phyloP scores from a whole-genome alignment of 2,797 vertebrate genomes.

The Neomorphus geoffroyi region DNA sequence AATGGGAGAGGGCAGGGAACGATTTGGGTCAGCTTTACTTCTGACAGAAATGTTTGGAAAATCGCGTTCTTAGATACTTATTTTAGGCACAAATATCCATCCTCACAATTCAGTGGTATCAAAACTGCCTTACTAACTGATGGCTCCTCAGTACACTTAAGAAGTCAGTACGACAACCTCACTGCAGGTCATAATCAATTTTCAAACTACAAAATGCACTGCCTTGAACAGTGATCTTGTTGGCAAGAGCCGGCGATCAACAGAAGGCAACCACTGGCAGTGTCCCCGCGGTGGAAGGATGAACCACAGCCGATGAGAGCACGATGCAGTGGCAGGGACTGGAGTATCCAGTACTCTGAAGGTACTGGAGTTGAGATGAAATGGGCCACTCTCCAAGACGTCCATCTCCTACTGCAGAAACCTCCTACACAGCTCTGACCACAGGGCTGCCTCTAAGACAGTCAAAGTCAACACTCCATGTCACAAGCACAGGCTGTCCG shows the following conservation, averaged over 20 bases:
- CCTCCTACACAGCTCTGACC: neutral
- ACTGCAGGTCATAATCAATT: neutral
- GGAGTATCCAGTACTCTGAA: no score
- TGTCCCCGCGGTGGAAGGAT: neutral
- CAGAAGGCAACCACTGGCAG: neutral
- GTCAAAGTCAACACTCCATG: neutral
- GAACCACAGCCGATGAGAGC: neutral
- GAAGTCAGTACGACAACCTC: neutral
- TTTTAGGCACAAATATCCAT: neutral
- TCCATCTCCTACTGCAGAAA: neutral
- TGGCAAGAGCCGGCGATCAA: neutral
- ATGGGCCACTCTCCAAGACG: neutral
- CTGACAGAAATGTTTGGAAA: neutral
- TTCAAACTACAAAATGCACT: neutral
- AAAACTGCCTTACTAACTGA: neutral
- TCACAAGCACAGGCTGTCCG: neutral
- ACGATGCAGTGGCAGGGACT: neutral
- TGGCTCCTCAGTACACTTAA: neutral
- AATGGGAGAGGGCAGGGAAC: neutral
- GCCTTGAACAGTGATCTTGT: neutral
- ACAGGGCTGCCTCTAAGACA: neutral
- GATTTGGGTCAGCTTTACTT: neutral
- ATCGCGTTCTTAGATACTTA: neutral
- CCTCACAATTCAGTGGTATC: neutral
- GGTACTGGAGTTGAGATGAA: accelerated